phyloP scores from a whole-genome alignment of 2,113 vertebrate species.

The Galeopterus variegatus region DNA sequence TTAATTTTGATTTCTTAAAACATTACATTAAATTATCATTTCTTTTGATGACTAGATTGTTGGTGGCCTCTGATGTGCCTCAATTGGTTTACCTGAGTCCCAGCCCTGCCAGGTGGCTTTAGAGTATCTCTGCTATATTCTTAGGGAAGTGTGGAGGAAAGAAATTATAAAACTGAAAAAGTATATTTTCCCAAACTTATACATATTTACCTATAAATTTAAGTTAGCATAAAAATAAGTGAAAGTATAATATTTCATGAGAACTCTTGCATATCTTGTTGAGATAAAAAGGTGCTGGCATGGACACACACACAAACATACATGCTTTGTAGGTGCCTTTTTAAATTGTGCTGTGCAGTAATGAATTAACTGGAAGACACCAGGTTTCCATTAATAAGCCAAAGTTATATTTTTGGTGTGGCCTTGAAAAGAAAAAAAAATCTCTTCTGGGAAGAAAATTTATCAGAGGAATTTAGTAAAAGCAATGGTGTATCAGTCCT shows the following conservation, averaged over 20 bases:
- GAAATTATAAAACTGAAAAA: neutral
- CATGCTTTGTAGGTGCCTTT: accelerated
- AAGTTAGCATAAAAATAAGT: neutral
- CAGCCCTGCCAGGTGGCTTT: neutral
- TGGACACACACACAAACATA: accelerated
- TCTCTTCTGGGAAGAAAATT: neutral
- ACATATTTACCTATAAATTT: neutral
- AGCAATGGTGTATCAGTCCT: neutral
- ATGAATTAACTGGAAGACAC: neutral
- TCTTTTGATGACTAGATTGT: neutral
- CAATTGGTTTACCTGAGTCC: accelerated
- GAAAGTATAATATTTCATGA: neutral
- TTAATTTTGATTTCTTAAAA: neutral
- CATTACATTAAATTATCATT: neutral
- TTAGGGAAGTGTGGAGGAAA: neutral
- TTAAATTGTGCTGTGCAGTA: accelerated
- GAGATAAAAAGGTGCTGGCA: neutral
- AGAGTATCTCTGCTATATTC: neutral
- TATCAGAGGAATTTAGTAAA: neutral
- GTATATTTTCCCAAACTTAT: neutral
- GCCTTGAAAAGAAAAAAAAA: neutral
- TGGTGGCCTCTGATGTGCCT: accelerated
- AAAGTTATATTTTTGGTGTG: neutral
- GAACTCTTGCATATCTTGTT: neutral
- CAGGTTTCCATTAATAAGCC: neutral